phyloP scores from a whole-genome alignment of 2,888 invertebrate genomes.

The Pterostichus niger region DNA sequence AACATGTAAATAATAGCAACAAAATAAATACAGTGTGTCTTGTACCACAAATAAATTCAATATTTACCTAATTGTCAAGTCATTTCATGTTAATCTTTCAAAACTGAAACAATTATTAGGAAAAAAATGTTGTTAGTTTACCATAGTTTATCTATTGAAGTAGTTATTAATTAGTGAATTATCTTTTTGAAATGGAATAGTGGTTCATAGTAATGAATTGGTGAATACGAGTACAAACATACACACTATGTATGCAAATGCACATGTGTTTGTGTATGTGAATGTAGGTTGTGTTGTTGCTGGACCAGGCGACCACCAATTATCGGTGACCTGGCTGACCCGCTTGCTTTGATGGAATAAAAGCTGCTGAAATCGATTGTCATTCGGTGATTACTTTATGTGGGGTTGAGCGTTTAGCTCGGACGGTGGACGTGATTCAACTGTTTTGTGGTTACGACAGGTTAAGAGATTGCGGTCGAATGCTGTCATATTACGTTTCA shows the following conservation, averaged over 20 bases:
- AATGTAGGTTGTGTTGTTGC: slow-evolving; percentile 11
- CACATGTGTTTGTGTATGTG: background rate
- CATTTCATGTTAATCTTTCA: no score
- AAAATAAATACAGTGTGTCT: no score
- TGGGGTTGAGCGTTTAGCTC: slow-evolving; percentile 10
- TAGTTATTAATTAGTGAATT: no score
- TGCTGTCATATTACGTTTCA: slow-evolving; percentile 36
- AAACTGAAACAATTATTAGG: no score
- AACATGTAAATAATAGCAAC: no score
- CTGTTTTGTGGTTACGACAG: slow-evolving; percentile 45
- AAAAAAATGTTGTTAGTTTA: no score
- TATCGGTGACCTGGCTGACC: slow-evolving; percentile 42
- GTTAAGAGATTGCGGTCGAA: slow-evolving; percentile 35
- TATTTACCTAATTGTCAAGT: no score
- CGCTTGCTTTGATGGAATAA: slow-evolving; percentile 48
- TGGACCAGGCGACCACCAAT: slow-evolving; percentile 17
- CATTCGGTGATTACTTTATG: slow-evolving; percentile 42
- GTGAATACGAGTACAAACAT: background rate
- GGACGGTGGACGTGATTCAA: slow-evolving; percentile 22
- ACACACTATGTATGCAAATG: slow-evolving; percentile 1
- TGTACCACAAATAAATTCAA: no score
- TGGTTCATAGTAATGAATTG: slow-evolving; percentile 15
- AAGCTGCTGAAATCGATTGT: slow-evolving; percentile 53
- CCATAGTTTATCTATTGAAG: no score
- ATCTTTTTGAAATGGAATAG: background rate